Base-by-base conservation (phyloP, 2,797 vertebrate species). In the Scarus forsteni region DNA sequence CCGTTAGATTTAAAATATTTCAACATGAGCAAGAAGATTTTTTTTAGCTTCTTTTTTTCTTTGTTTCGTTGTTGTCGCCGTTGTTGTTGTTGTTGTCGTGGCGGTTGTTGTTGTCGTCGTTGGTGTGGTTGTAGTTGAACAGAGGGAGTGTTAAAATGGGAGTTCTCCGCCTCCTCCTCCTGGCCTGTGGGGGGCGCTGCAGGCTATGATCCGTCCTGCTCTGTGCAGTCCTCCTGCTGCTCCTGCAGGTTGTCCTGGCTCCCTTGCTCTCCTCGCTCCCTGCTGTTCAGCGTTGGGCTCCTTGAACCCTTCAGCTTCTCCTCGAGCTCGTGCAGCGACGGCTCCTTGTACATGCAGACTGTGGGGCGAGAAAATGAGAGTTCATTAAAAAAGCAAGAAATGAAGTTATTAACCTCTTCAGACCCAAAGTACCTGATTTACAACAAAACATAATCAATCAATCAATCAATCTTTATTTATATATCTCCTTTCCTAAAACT, bases 261-360 rank as follows among this genome's bases (percentile, higher is more conserved):
- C 83, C 95, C 96, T 88, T 96, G 96, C 62, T 70, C 79, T 80
- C 94, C 95, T 27, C 27, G 27, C 27, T 27, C 27, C 38, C 5
- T 3, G 87, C 95, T 95, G 62, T 97, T 97, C 94, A 98, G 95
- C 64, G 96, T 98, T 48, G 96, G 97, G 88, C 96, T 97, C 89
- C 96, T 94, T 62, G 97, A 98, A 81, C 95, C 95, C 3, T 19
- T 18, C 58, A 97, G 95, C 90, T 98, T 98, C 90, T 99, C 98
- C 92, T 98, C 98, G 14, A 99, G 95, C 91, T 99, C 97, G 87
- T 99, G 98, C 92, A 99, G 94, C 39, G 97, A 98, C 63, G 98
- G 98, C 93, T 99, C 98, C 94, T 98, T 97, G 88, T 99, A 99
- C 98, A 99, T 99, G 91, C 97, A 99, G 86, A 99, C 98, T 99